Percentiles rank a stretch among this genome's conserved stretches.
Evolutionary conservation across 2,113 vertebrate species (phyloP).

Genomic region (Lonchura striata): DNA sequence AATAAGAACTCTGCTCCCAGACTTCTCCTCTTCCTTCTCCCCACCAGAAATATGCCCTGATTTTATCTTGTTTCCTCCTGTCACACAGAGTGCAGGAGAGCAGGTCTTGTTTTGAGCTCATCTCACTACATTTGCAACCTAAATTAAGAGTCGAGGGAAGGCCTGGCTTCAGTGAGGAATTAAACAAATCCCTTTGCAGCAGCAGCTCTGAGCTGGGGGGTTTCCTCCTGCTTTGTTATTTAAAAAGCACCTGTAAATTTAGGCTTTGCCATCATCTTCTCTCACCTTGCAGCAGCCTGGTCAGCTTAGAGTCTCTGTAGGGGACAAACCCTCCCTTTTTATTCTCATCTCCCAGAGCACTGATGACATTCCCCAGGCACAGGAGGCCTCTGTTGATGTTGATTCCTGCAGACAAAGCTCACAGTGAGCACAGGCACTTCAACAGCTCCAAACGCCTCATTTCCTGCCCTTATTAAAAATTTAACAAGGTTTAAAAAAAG

Average conservation of each 20-base stretch:
- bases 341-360: constrained; percentile 93
- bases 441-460: not conserved
- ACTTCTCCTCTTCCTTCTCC: not conserved
- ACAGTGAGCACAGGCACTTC: not conserved
- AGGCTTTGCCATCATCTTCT: not conserved
- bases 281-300: constrained; percentile 92
- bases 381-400: constrained; percentile 95
- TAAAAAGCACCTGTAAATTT: not conserved
- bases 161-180: not conserved
- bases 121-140: not conserved
- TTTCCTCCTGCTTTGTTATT: not conserved
- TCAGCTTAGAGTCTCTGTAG: constrained; percentile 97
- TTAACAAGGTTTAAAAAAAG: not conserved
- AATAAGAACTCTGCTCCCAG: not conserved
- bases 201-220: not conserved
- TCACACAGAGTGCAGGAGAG: not conserved
- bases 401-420: constrained; percentile 79
- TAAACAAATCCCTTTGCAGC: no score
- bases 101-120: not conserved
- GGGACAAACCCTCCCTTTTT: constrained; percentile 91
- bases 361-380: constrained; percentile 94
- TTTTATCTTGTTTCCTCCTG: not conserved
- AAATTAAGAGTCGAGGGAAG: not conserved
- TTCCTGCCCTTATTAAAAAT: not conserved
- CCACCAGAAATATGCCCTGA: not conserved